phyloP scores from a whole-genome alignment of 2,888 invertebrate genomes.

The Platycheirus albimanus region DNA sequence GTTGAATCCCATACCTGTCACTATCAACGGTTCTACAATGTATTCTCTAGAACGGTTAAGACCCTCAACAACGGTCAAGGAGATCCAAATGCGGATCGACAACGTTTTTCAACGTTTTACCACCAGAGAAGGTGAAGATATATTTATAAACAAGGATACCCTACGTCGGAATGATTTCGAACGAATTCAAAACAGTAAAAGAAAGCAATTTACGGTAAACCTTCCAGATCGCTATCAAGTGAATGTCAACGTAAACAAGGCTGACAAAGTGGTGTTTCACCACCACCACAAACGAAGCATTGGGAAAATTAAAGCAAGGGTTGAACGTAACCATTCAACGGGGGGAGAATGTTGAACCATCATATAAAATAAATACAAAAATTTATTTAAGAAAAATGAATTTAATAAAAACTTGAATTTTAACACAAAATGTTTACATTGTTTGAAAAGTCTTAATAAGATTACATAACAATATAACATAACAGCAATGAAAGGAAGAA shows the following conservation, averaged over 20 bases:
- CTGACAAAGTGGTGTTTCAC: background rate
- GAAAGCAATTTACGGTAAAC: background rate
- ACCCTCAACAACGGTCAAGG: background rate
- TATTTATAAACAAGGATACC: background rate
- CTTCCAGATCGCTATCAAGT: no score
- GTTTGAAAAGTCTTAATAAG: no score
- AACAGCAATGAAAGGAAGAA: no score
- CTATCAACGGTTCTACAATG: background rate
- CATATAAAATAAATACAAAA: background rate
- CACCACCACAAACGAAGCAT: background rate
- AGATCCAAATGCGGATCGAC: background rate
- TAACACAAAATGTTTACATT: no score
- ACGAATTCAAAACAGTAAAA: background rate
- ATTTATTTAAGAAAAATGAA: no score
- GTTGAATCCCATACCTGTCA: background rate
- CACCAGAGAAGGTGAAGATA: background rate
- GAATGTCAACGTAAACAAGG: no score
- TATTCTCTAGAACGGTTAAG: background rate
- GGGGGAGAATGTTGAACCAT: background rate
- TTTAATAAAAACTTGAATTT: no score
- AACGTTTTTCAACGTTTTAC: background rate
- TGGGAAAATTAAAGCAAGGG: background rate
- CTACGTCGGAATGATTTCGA: background rate
- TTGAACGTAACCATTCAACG: conserved; percentile 2
- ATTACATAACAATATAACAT: no score